A percentile compares a stretch with the other conserved stretches of the same genome.
phyloP scores from a whole-genome alignment of 2,113 vertebrate species.

The Notechis scutatus region DNA sequence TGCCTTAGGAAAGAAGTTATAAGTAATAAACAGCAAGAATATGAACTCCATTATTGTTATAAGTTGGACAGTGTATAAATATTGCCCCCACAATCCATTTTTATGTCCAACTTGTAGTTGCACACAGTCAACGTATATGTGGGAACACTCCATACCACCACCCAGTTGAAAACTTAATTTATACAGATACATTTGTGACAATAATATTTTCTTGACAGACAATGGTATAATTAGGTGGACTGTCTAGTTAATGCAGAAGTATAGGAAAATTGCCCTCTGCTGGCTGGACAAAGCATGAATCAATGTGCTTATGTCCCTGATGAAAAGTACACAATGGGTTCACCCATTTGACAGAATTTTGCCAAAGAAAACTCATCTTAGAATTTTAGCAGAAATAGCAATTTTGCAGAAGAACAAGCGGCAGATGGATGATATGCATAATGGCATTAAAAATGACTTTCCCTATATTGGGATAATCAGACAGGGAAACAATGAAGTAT shows the following conservation, averaged over 20 bases:
- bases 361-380: neutral
- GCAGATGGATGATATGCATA: neutral
- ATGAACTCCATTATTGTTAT: neutral
- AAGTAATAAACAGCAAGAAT: neutral
- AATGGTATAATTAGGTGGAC: neutral
- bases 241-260: neutral
- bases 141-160: neutral
- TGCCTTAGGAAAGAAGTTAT: neutral
- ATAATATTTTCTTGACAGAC: neutral
- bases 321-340: neutral
- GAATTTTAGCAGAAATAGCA: neutral
- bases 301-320: neutral
- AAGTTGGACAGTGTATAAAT: neutral
- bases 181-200: neutral
- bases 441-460: neutral
- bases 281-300: constrained; percentile 8
- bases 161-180: neutral
- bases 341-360: neutral
- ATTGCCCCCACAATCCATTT: neutral
- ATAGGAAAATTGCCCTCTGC: constrained; percentile 35
- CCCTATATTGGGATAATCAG: neutral
- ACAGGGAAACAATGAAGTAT: neutral
- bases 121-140: neutral
- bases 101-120: neutral
- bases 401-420: neutral